Base-by-base conservation (phyloP, 1,140 invertebrate species). In the Lanistes nyassanus region DNA sequence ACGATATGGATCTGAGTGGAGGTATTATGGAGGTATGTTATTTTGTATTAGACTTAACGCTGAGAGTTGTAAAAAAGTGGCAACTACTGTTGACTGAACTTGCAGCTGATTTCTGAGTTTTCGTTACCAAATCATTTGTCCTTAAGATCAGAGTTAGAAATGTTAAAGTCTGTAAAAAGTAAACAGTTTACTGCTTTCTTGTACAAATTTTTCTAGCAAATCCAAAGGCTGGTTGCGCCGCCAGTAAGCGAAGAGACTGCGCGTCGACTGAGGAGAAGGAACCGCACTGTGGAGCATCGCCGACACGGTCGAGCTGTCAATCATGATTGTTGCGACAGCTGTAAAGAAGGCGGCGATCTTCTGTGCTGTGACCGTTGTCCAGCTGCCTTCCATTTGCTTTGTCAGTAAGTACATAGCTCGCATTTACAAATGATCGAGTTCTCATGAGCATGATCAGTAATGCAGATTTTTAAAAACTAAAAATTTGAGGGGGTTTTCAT, bases 361-460 rank as follows among this genome's bases (percentile, higher is more conserved):
- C 93, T 98, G 68, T 98, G 96, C 86, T 98, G 97, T 89, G 97
- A 98, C 87, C 93, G 94, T 79, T 98, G 97, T 87, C 96, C 96
- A 51, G 95, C 95, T 51, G 96, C 96, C 51, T 98, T 98, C 90
- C 97, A 98, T 90, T 91, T 98, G 62, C 92, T 94, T 69, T 98
- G 97, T 92, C 96, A 98, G 95, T 97, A 90, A 93, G 94, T 92
- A 64, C 51, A 51, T 56, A 11, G 19, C 0, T 70, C 16, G n/a
- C 11, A 65, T 69, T 29, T 2, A 70, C 3, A 9, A 60, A 26
- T n/a, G n/a, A n/a, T n/a, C n/a, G n/a, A n/a, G n/a, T 47, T 13
- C 39, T 47, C 42, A 6, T 47, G 42, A 47, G 42, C 19, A 47
- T 47, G 42, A 47, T 13, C 42, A 47, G 0, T 47, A 42, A 42